These are phyloP conservation scores for Aphyosemion australe DNA, from an alignment of 2,113 vertebrate species.

Conservation along the genomic window DNA sequence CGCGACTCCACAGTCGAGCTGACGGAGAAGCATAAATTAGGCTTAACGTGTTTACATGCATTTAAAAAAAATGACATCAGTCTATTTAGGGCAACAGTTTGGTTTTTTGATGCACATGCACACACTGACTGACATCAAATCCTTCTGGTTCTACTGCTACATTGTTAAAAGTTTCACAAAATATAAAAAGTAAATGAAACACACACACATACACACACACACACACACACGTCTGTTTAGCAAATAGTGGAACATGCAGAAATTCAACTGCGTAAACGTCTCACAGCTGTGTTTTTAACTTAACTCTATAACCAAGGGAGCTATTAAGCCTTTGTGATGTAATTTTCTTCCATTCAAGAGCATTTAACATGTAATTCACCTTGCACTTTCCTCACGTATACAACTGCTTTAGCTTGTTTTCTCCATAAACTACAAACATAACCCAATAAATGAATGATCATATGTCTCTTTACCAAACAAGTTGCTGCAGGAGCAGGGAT, in stretches of 20 bases:
- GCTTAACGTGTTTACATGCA: too few species aligned
- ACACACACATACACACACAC: too few species aligned
- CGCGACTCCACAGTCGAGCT: too few species aligned
- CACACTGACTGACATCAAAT: too few species aligned
- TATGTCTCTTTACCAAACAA: conserved; percentile 7
- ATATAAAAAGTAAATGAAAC: too few species aligned
- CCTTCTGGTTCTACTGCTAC: too few species aligned
- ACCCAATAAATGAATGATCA: conserved; percentile 1
- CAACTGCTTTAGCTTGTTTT: conserved; percentile 15
- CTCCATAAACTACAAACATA: background rate
- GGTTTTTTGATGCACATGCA: too few species aligned
- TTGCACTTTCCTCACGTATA: conserved; percentile 7
- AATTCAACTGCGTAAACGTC: conserved; percentile 25
- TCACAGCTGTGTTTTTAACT: conserved; percentile 39
- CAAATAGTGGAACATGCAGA: conserved; percentile 32
- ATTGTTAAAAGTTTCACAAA: too few species aligned
- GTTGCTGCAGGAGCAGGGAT: conserved; percentile 11
- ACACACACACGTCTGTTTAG: background rate
- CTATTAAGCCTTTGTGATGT: conserved; percentile 2
- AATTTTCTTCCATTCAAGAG: conserved; percentile 16
- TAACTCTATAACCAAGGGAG: conserved; percentile 11
- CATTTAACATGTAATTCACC: conserved; percentile 31
- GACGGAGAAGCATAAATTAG: too few species aligned
- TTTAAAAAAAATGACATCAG: too few species aligned
- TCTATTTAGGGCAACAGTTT: too few species aligned